Percentiles rank a stretch among this genome's conserved stretches.
Conservation (phyloP, 2,888 invertebrate species). For the Tortrix viridana region DNA sequence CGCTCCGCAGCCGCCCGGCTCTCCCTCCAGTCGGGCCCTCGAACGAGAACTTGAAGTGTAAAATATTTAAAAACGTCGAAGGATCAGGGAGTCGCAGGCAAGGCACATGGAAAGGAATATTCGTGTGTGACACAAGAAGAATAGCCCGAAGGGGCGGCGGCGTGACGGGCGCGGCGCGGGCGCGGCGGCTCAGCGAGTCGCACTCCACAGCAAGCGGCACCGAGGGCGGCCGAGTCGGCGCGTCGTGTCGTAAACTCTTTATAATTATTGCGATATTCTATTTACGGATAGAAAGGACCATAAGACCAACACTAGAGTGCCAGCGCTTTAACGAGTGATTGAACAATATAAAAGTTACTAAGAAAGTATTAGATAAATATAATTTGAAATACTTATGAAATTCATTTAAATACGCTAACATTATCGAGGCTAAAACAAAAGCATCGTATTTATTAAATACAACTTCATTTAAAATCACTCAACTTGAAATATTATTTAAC, state of each 20-base stretch:
- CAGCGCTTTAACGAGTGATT: constrained; percentile 83
- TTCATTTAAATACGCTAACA: constrained; percentile 80
- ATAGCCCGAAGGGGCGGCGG: constrained; percentile 42
- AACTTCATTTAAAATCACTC: constrained; percentile 81
- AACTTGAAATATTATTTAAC: constrained; percentile 83
- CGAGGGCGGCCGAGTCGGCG: constrained; percentile 57
- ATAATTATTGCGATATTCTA: constrained; percentile 68
- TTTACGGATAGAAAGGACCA: constrained; percentile 71
- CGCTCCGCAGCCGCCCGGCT: constrained; percentile 28
- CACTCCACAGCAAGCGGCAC: constrained; percentile 56
- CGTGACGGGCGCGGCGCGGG: constrained; percentile 22
- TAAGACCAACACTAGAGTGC: constrained; percentile 83
- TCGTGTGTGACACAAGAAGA: constrained; percentile 59
- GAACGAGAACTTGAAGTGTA: constrained; percentile 39
- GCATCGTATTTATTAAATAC: constrained; percentile 79
- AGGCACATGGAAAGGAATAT: constrained; percentile 76
- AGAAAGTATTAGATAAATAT: constrained; percentile 82
- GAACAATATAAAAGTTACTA: constrained; percentile 80
- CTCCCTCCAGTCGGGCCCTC: constrained; percentile 31
- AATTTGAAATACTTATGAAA: constrained; percentile 82
- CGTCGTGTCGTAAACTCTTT: constrained; percentile 51
- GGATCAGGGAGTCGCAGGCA: constrained; percentile 49
- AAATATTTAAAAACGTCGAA: constrained; percentile 35
- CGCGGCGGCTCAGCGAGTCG: constrained; percentile 59
- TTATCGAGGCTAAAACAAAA: constrained; percentile 82